Percentiles rank a stretch among this genome's conserved stretches.
Conservation (phyloP, 2,113 vertebrate genomes). For the Oostethus manadensis region DNA sequence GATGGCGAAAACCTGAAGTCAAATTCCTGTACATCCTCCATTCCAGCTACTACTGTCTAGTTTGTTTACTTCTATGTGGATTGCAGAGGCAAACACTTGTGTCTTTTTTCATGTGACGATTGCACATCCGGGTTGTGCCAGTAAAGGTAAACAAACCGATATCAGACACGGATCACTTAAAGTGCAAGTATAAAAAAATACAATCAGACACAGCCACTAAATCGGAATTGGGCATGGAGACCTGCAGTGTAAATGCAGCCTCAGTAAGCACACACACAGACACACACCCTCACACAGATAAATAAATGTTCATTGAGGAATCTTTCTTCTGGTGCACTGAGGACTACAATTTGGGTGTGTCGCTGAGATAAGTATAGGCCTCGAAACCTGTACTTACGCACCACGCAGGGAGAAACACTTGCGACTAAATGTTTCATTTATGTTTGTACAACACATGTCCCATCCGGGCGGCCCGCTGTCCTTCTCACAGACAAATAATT, state of each 20-base stretch:
- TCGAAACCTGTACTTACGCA: constrained; percentile 67
- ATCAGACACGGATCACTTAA: too few relatives aligned
- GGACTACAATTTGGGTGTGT: constrained; percentile 69
- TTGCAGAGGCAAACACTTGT: too few relatives aligned
- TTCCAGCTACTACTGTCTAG: too few relatives aligned
- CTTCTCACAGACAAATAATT: constrained; percentile 51
- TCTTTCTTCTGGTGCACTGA: constrained; percentile 61
- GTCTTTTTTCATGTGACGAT: too few relatives aligned
- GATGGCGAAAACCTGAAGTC: too few relatives aligned
- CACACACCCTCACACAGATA: constrained; percentile 7
- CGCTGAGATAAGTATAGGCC: constrained; percentile 70
- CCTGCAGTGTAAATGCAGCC: too few relatives aligned
- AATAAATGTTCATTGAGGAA: constrained; percentile 39
- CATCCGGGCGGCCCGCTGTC: constrained; percentile 14
- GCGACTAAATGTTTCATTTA: constrained; percentile 68
- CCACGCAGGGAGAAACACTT: constrained; percentile 61
- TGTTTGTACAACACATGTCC: constrained; percentile 65
- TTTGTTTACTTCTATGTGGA: too few relatives aligned
- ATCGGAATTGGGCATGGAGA: too few relatives aligned
- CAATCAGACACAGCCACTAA: background rate
- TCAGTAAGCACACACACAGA: constrained; percentile 2
- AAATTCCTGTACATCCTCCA: too few relatives aligned
- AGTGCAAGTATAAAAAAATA: background rate
- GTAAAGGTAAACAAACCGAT: too few relatives aligned
- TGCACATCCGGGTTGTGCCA: too few relatives aligned